These are phyloP conservation scores for Drosophila longiperda DNA, from an alignment of 2,888 invertebrate species.

Conservation along the genomic window DNA sequence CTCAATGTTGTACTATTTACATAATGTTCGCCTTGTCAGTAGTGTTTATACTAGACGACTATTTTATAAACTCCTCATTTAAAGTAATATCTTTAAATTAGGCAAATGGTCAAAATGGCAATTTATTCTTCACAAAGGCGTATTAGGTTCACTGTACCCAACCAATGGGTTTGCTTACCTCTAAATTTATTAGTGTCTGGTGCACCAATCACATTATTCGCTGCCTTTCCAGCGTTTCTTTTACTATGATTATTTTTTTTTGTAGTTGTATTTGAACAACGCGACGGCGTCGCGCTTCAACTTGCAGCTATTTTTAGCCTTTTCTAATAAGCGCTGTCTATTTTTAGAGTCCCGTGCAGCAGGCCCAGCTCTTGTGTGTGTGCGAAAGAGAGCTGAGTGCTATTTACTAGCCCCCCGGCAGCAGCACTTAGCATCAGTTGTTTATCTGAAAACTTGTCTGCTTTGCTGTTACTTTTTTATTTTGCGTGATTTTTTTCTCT, in stretches of 20 bases:
- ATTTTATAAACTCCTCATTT: not conserved
- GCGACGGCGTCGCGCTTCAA: conserved; percentile 46
- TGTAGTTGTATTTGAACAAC: conserved; percentile 20
- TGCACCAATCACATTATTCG: conserved; percentile 34
- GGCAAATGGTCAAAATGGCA: not conserved
- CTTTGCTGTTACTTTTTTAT: conserved; percentile 48
- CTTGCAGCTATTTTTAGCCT: conserved; percentile 72
- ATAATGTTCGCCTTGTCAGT: not conserved
- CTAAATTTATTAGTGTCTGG: conserved; percentile 12
- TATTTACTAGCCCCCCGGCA: conserved; percentile 15
- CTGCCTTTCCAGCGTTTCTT: conserved; percentile 33
- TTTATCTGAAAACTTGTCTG: conserved; percentile 60
- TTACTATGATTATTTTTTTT: conserved; percentile 45
- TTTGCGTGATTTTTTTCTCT: conserved; percentile 15
- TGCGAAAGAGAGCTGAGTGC: conserved; percentile 26
- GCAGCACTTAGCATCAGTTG: conserved; percentile 50
- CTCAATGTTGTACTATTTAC: not conserved
- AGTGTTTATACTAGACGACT: not conserved
- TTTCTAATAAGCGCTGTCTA: conserved; percentile 79
- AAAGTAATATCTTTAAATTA: not conserved
- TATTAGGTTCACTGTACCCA: conserved; percentile 36
- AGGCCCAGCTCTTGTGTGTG: conserved; percentile 51
- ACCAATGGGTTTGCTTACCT: conserved; percentile 11
- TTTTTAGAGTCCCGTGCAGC: conserved; percentile 72
- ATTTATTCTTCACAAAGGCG: not conserved